A percentile compares a stretch with the other conserved stretches of the same genome.
These are phyloP conservation scores for Malurus melanocephalus DNA, from an alignment of 2,113 vertebrate species.

Conservation along the genomic window DNA sequence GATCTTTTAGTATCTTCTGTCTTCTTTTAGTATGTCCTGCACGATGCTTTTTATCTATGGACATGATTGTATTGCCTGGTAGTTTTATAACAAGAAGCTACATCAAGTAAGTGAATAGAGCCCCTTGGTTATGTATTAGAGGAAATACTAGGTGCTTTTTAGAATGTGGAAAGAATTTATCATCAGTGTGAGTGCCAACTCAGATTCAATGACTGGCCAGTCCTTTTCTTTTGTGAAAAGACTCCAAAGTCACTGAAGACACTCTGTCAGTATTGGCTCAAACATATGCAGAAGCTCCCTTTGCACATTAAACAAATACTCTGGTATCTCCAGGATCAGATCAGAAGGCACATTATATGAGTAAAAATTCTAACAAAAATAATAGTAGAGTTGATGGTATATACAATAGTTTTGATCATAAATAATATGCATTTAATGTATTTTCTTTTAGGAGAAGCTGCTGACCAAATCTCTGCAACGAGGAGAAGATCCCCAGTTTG, in stretches of 20 bases:
- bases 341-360: background rate
- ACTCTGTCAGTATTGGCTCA: background rate
- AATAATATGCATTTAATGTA: background rate
- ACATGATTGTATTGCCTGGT: background rate
- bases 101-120: background rate
- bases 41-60: background rate
- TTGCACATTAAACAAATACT: background rate
- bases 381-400: background rate
- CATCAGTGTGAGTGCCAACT: background rate
- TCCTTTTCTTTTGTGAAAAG: background rate
- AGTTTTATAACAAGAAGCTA: background rate
- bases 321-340: background rate
- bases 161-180: background rate
- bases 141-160: background rate
- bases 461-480: slow-evolving; percentile 94
- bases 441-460: slow-evolving; percentile 87
- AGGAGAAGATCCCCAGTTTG: slow-evolving; percentile 96
- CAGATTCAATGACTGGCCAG: background rate
- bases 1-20: background rate
- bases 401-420: background rate
- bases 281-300: background rate
- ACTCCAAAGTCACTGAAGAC: background rate
- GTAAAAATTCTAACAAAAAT: background rate
- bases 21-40: background rate
- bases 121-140: background rate